phyloP scores from a whole-genome alignment of 2,113 vertebrate genomes.

The Triplophysa tibetana region DNA sequence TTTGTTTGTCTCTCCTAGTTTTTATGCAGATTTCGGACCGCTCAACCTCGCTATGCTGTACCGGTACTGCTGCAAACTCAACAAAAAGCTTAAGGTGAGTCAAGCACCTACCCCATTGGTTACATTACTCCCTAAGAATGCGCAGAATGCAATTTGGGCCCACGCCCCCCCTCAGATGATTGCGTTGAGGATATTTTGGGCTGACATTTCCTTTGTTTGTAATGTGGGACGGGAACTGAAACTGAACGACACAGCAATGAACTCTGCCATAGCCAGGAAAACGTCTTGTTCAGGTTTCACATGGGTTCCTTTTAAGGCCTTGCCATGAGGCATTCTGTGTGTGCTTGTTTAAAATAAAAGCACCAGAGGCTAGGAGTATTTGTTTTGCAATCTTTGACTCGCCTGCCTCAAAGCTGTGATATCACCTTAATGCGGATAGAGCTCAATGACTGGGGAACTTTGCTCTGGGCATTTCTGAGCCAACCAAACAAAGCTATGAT shows the following conservation, averaged over 20 bases:
- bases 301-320: neutral
- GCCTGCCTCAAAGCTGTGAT: constrained; percentile 34
- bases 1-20: constrained; percentile 67
- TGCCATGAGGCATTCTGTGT: neutral
- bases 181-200: constrained; percentile 20
- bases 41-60: constrained; percentile 93
- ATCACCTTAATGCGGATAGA: constrained; percentile 23
- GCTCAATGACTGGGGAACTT: constrained; percentile 22
- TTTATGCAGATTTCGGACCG: constrained; percentile 97
- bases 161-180: neutral
- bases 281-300: neutral
- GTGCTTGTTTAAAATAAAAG: constrained; percentile 12
- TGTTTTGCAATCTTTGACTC: constrained; percentile 38
- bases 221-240: constrained; percentile 1
- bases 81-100: constrained; percentile 97
- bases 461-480: neutral
- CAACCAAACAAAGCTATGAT: too few relatives aligned
- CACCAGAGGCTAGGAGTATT: neutral
- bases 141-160: constrained; percentile 55
- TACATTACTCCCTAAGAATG: constrained; percentile 55
- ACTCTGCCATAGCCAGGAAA: constrained; percentile 1
- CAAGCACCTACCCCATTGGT: constrained; percentile 27
- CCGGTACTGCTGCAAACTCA: constrained; percentile 96
- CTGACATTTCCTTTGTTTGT: constrained; percentile 27
- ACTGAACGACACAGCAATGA: neutral